phyloP scores from a whole-genome alignment of 2,113 vertebrate species.

The Upupa epops region DNA sequence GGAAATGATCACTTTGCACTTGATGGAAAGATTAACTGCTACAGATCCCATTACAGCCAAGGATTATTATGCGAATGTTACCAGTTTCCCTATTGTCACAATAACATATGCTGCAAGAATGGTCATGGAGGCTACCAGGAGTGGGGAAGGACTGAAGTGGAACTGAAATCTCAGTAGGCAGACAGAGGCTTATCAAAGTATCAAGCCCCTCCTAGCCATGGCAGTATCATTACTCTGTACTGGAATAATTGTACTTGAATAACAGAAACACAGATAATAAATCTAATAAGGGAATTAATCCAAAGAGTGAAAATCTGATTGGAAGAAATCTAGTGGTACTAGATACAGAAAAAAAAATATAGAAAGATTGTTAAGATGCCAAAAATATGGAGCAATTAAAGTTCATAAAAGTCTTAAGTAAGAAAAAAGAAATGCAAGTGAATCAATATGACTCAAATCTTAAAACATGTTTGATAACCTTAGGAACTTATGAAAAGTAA shows the following conservation, averaged over 20 bases:
- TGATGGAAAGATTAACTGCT: background rate
- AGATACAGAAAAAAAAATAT: background rate
- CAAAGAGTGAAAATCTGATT: background rate
- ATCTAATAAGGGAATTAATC: background rate
- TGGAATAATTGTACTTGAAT: background rate
- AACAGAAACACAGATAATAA: background rate
- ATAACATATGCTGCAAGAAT: background rate
- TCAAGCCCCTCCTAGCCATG: background rate
- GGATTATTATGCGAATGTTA: background rate
- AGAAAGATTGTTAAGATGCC: background rate
- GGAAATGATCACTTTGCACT: background rate
- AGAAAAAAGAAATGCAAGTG: background rate
- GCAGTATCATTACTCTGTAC: background rate
- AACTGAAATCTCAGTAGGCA: background rate
- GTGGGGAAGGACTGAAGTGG: background rate
- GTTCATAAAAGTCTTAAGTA: background rate
- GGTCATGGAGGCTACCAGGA: background rate
- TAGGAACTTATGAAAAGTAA: background rate
- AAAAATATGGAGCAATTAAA: background rate
- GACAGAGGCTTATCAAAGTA: background rate
- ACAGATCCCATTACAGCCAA: background rate
- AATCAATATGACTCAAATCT: background rate
- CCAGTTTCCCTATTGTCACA: rapidly evolving
- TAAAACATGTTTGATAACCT: background rate
- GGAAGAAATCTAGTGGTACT: background rate